Evolutionary conservation across 2,113 vertebrate genomes (phyloP).

Genomic region (Malurus melanocephalus): DNA sequence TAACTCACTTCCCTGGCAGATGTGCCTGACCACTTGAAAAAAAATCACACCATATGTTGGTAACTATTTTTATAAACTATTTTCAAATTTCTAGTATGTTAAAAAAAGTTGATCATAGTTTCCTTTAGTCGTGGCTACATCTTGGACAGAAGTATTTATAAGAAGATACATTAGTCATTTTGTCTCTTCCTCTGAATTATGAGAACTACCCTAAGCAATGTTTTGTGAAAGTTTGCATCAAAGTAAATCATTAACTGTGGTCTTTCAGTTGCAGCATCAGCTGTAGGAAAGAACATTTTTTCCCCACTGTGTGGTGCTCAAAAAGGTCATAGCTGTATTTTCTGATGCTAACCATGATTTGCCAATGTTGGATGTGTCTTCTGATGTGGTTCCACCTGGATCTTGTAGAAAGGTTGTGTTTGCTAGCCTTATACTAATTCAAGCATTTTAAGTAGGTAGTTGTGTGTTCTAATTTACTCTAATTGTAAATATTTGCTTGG

Average conservation of each 20-base stretch:
- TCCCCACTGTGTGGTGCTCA: neutral
- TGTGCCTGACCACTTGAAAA: neutral
- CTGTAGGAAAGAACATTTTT: neutral
- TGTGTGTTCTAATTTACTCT: neutral
- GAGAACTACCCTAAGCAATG: neutral
- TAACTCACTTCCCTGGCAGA: constrained; percentile 11
- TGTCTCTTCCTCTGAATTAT: neutral
- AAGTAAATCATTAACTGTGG: neutral
- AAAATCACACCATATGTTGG: neutral
- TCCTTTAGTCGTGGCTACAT: neutral
- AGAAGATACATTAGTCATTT: neutral
- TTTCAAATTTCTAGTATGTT: neutral
- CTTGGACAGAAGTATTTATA: neutral
- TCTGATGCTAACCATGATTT: neutral
- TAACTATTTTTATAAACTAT: constrained; percentile 15
- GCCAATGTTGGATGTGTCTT: rapidly evolving
- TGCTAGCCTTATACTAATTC: neutral
- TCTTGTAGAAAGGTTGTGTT: neutral
- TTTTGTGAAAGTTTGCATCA: neutral
- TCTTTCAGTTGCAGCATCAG: neutral
- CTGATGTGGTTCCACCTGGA: neutral
- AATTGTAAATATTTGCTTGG: neutral
- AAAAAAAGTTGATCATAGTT: neutral
- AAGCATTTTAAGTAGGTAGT: neutral
- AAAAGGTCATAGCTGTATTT: neutral